Evolutionary conservation across 35 echinoderm and acorn worm species (phyloP), one percentile per base, ranked within the genome.

Genomic region (Hemicentrotus pulcherrimus): DNA sequence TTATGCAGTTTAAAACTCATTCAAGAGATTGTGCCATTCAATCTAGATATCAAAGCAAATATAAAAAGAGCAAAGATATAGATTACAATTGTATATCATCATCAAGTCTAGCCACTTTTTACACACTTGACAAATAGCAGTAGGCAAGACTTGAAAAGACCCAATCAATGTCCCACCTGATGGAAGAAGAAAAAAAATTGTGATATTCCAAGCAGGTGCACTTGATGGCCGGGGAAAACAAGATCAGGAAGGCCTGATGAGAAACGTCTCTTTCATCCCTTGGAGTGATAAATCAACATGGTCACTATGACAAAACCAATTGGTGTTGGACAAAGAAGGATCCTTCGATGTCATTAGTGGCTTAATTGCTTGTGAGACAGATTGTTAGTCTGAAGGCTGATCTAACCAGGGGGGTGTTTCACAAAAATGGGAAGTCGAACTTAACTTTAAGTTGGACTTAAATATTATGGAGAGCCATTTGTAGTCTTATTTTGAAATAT

Each of bases 241-340:
- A n/a, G 22, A 78, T 78, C 65, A 78, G 65, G 65, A 78, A 78
- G 19, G 28, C 65, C 65, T 78, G 65, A 78, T 78, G 65, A 78
- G 22, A 78, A 78, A 78, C 28, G 19, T 22, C 65, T 78, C 65
- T 78, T 28, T 55, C 7, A n/a, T n/a, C 24, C 65, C 65, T 78
- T n/a, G 65, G 65, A 78, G 19, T 78, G 28, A 78, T 78, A 78
- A 78, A 78, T 78, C 65, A 78, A 22, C 28, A 78, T 78, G 65
- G 65, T 78, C 65, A 78, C 18, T n/a, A 22, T 78, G 65, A 78
- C 65, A 78, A 78, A 78, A 78, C 65, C 65, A 78, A 78, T 78
- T 78, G 22, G 24, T 7, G 28, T 6, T n/a, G 65, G 65, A 78
- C 65, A 78, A 78, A 78, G 65, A 78, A n/a, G 65, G 28, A 78